Conservation (phyloP, 2,888 invertebrate genomes). For the Nycteola revayana region DNA sequence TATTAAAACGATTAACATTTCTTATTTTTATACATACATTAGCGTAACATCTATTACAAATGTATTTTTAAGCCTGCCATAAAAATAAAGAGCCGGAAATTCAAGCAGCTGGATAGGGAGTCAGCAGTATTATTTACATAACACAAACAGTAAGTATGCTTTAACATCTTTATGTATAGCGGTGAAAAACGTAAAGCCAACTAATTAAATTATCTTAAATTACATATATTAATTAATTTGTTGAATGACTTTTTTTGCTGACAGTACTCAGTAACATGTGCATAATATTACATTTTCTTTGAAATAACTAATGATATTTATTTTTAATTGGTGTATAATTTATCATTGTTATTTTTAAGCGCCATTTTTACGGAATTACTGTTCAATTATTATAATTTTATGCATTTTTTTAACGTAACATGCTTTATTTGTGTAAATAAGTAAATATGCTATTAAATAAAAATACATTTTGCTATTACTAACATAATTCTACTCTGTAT, state of each 20-base stretch:
- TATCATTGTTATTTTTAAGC: not conserved
- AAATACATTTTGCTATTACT: no score
- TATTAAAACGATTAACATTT: no score
- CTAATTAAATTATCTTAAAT: constrained; percentile 20
- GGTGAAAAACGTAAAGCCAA: constrained; percentile 17
- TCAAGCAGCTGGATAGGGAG: not conserved
- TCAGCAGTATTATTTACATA: constrained; percentile 29
- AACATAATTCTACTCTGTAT: no score
- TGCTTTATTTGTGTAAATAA: no score
- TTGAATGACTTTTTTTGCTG: constrained; percentile 10
- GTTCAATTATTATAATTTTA: no score
- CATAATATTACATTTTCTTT: not conserved
- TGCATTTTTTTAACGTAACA: no score
- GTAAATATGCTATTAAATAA: no score
- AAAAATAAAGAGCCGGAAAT: no score
- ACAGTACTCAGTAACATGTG: constrained; percentile 13
- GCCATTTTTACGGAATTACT: no score
- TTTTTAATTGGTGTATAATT: not conserved
- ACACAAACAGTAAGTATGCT: constrained; percentile 23
- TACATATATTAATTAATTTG: constrained; percentile 17
- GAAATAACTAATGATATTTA: not conserved
- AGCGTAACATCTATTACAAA: no score
- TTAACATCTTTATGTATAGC: constrained; percentile 29
- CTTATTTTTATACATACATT: no score
- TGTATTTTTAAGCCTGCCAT: no score